Percentiles rank a stretch among this genome's conserved stretches.
Evolutionary conservation across 2,888 invertebrate species (phyloP).

Genomic region (Antheraea assamensis): DNA sequence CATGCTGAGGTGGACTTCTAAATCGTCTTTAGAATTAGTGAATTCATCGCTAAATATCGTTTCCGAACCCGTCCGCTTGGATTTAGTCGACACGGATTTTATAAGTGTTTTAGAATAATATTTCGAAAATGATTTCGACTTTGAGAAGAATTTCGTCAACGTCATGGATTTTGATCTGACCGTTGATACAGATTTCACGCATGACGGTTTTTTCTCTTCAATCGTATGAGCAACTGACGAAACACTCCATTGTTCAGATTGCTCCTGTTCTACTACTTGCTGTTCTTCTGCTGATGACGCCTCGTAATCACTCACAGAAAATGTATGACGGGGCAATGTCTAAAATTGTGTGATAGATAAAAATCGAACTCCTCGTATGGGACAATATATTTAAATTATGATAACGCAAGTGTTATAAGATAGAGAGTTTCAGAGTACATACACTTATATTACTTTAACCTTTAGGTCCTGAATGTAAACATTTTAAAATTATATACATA

Average conservation of each 20-base stretch:
- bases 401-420: neutral
- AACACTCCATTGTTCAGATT: slow-evolving; percentile 52
- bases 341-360: slow-evolving; percentile 24
- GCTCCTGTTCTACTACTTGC: slow-evolving; percentile 38
- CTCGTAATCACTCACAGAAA: slow-evolving; percentile 50
- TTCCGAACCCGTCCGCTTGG: slow-evolving; percentile 31
- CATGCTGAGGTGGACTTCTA: slow-evolving; percentile 46
- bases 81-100: slow-evolving; percentile 35
- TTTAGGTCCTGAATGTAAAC: no score
- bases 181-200: slow-evolving; percentile 38
- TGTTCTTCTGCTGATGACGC: slow-evolving; percentile 36
- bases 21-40: slow-evolving; percentile 50
- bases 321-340: slow-evolving; percentile 32
- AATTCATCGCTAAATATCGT: slow-evolving; percentile 29
- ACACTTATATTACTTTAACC: no score
- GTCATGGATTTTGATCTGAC: slow-evolving; percentile 41
- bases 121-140: slow-evolving; percentile 50
- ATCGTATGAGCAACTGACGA: slow-evolving; percentile 37
- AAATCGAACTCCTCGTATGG: neutral
- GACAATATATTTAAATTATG: neutral
- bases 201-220: slow-evolving; percentile 38
- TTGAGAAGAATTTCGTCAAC: slow-evolving; percentile 35
- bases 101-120: slow-evolving; percentile 44
- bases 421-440: neutral
- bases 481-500: no score